phyloP scores from a whole-genome alignment of 2,797 vertebrate genomes.

The Emys orbicularis region DNA sequence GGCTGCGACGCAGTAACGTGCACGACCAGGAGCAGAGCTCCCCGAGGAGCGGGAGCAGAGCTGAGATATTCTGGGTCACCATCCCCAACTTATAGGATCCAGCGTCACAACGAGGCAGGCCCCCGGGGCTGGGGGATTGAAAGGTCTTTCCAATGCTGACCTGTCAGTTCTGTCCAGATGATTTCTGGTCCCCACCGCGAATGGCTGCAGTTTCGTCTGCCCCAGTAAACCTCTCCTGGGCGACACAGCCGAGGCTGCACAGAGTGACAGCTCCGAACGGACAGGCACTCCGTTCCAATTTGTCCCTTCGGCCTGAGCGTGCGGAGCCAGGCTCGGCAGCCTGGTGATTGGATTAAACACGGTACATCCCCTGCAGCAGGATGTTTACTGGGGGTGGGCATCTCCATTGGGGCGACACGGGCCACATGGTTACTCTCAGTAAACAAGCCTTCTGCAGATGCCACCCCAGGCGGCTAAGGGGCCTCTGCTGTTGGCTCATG shows the following conservation, averaged over 20 bases:
- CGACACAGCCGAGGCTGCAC: background rate
- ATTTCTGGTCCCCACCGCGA: background rate
- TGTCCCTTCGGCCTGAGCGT: background rate
- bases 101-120: background rate
- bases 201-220: background rate
- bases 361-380: background rate
- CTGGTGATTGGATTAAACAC: background rate
- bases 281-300: background rate
- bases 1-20: background rate
- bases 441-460: background rate
- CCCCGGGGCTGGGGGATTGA: background rate
- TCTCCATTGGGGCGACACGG: background rate
- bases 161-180: rapidly evolving
- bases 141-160: rapidly evolving
- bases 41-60: background rate
- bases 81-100: background rate
- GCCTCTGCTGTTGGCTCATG: background rate
- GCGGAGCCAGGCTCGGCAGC: background rate
- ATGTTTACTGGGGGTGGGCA: background rate
- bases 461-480: background rate
- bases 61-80: no score
- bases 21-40: background rate
- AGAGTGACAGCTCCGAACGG: background rate
- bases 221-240: background rate
- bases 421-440: background rate